Evolutionary conservation across 2,113 vertebrate genomes (phyloP).

Genomic region (Cottus gobio): DNA sequence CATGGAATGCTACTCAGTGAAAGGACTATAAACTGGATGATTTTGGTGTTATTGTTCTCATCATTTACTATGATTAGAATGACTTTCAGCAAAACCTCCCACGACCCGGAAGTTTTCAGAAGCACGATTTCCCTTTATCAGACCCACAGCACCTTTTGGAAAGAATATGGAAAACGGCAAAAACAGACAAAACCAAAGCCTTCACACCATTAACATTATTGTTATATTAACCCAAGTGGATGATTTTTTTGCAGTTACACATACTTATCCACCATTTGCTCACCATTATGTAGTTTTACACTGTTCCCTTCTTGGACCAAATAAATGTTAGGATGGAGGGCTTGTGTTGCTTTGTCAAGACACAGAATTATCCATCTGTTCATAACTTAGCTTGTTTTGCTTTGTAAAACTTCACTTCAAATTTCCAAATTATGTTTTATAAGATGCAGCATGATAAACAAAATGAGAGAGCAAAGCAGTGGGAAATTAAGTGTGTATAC

Average conservation of each 20-base stretch:
- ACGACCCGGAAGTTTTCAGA: not conserved
- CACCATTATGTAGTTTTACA: not conserved
- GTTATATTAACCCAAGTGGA: not conserved
- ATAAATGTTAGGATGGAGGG: not conserved
- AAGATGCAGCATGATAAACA: not conserved
- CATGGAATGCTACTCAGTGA: not conserved
- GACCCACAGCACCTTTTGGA: not conserved
- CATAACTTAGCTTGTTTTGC: not conserved
- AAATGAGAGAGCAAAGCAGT: not conserved
- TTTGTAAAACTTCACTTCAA: not conserved
- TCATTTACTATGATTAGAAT: conserved; percentile 3
- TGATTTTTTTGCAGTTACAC: not conserved
- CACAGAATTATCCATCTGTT: not conserved
- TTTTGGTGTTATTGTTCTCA: conserved; percentile 8
- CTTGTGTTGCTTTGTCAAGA: not conserved
- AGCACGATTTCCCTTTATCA: not conserved
- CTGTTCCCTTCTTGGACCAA: not conserved
- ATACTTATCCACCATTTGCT: not conserved
- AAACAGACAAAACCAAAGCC: not conserved
- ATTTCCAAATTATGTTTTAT: not conserved
- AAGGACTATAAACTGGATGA: not conserved
- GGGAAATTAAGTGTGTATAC: not conserved
- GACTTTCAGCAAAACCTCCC: not conserved
- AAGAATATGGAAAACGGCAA: not conserved
- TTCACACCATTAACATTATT: not conserved